Percentiles rank a stretch among this genome's conserved stretches.
Conservation (phyloP, 1,140 invertebrate species). For the Rhopalosiphum padi region DNA sequence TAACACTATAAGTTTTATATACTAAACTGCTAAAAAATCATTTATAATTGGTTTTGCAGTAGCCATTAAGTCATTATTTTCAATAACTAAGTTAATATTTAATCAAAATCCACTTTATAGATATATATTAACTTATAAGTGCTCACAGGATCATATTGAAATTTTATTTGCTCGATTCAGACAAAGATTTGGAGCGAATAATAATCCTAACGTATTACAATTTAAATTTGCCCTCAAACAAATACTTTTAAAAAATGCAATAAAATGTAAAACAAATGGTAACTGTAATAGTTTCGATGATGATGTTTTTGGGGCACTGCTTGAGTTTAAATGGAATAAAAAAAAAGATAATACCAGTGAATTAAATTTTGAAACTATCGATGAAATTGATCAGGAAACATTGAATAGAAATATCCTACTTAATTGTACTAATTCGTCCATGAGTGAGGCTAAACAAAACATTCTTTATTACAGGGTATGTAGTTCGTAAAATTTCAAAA, state of each 20-base stretch:
- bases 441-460: too few relatives aligned
- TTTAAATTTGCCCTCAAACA: slow-evolving; percentile 16
- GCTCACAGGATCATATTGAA: slow-evolving; percentile 17
- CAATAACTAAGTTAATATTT: slow-evolving; percentile 1
- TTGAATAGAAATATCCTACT: too few relatives aligned
- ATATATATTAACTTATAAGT: slow-evolving; percentile 3
- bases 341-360: not conserved
- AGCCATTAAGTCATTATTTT: slow-evolving; percentile 20
- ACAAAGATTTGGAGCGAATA: slow-evolving; percentile 25
- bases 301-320: not conserved
- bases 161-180: slow-evolving; percentile 8
- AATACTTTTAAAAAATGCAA: slow-evolving; percentile 6
- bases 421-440: too few relatives aligned
- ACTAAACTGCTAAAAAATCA: not conserved
- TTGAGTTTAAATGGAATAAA: slow-evolving; percentile 12
- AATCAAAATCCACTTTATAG: not conserved
- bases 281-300: slow-evolving; percentile 9
- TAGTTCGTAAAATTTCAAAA: slow-evolving; percentile 24
- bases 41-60: slow-evolving; percentile 36
- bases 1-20: not conserved
- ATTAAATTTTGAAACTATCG: not conserved
- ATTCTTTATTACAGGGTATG: not conserved
- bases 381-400: not conserved
- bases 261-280: not conserved
- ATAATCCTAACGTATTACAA: slow-evolving; percentile 17